Percentiles rank a stretch among this genome's conserved stretches.
Conservation (phyloP, 2,797 vertebrate genomes). For the Enteromius trimaculatus region DNA sequence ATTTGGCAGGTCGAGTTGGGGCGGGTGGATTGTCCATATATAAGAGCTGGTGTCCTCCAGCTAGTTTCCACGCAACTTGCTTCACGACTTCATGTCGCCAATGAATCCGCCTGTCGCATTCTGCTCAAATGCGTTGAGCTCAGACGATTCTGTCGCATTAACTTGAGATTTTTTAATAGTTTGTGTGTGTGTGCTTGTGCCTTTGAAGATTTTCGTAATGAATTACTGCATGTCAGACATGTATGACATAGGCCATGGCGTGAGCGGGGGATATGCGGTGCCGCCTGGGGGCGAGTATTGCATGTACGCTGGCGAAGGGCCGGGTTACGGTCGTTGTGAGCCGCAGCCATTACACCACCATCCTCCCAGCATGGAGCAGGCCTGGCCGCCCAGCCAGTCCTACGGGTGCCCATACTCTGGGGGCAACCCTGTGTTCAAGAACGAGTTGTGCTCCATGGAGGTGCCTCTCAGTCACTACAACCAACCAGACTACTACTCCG, state of each 20-base stretch:
- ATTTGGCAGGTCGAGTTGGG: conserved; percentile 76
- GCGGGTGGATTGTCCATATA: conserved; percentile 68
- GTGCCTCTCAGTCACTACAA: conserved; percentile 88
- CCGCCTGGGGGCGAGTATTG: conserved; percentile 85
- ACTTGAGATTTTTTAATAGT: not conserved
- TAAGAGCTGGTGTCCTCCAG: conserved; percentile 77
- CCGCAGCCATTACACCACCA: conserved; percentile 84
- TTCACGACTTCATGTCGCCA: not conserved
- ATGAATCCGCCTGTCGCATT: not conserved
- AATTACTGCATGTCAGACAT: conserved; percentile 91
- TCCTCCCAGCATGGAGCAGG: conserved; percentile 91
- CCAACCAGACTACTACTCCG: conserved; percentile 88
- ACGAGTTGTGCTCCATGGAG: conserved; percentile 89
- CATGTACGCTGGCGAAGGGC: conserved; percentile 85
- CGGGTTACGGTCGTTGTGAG: conserved; percentile 82
- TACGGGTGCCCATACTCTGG: conserved; percentile 87
- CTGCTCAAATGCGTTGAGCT: conserved; percentile 26
- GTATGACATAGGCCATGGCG: conserved; percentile 84
- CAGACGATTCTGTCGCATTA: not conserved
- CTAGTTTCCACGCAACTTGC: conserved; percentile 44
- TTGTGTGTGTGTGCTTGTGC: conserved; percentile 19
- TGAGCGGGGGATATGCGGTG: conserved; percentile 80
- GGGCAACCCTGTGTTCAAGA: conserved; percentile 82
- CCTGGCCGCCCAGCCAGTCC: conserved; percentile 87
- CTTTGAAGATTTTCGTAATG: conserved; percentile 72